phyloP scores from a whole-genome alignment of 2,888 invertebrate genomes.

The Gortyna flavago region DNA sequence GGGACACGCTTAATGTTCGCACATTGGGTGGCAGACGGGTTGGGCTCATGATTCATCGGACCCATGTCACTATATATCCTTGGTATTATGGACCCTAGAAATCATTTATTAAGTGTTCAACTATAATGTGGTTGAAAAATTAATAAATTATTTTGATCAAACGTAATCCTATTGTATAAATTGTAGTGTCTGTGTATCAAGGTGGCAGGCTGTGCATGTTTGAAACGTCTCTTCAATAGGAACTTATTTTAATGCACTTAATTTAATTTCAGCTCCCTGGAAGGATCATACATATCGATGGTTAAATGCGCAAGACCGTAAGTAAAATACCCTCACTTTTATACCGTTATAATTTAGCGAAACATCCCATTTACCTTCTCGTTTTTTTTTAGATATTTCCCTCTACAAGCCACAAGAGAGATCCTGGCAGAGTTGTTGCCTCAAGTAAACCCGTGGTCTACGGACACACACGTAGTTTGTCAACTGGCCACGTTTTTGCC shows the following conservation, averaged over 20 bases:
- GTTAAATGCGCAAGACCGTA: constrained; percentile 87
- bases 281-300: constrained; percentile 82
- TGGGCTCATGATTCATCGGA: constrained; percentile 70
- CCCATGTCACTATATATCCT: constrained; percentile 61
- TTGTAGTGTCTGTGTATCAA: constrained; percentile 56
- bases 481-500: constrained; percentile 95
- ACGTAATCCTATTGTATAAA: constrained; percentile 51
- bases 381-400: constrained; percentile 91
- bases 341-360: not conserved
- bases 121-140: constrained; percentile 34
- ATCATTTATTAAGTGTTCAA: constrained; percentile 51
- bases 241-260: constrained; percentile 36
- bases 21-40: constrained; percentile 75
- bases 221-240: constrained; percentile 12
- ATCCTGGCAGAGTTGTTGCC: constrained; percentile 96
- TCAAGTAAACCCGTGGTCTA: constrained; percentile 93
- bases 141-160: constrained; percentile 45
- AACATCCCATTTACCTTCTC: not conserved
- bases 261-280: constrained; percentile 81
- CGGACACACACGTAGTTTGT: constrained; percentile 89
- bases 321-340: constrained; percentile 71
- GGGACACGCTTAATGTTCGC: constrained; percentile 73
- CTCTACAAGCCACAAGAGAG: constrained; percentile 94
- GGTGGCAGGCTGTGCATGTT: constrained; percentile 67
- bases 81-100: constrained; percentile 51